Base-by-base conservation (phyloP, 2,888 invertebrate genomes). In the Copidosoma aretas region DNA sequence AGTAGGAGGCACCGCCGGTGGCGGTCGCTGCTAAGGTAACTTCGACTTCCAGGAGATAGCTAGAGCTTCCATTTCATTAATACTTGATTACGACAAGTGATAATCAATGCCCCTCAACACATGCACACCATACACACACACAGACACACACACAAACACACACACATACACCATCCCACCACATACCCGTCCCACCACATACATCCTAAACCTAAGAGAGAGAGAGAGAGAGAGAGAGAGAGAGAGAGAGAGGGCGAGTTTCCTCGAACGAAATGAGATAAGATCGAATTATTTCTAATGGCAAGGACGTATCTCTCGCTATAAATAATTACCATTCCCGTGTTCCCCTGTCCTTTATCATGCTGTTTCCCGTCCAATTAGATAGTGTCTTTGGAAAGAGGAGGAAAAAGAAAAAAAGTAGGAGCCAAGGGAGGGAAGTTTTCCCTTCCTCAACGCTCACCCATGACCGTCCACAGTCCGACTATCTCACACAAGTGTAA, bases 31-130 rank as follows among this genome's bases (percentile, higher is more conserved):
- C 77, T 80, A 86, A 87, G 87, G 87, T 87, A 87, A 86, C 86
- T 83, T 84, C 84, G 84, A 84, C 84, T 84, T 84, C 84, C 86
- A 87, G 87, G 86, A 87, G 86, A 86, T 86, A 86, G 87, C 86
- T 87, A 87, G 86, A 71, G 86, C 87, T 85, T 85, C 85, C 84
- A 32, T 32, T 32, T 32, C 4, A 32, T 32, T 32, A 32, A 32
- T 32, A 32, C 32, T 32, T 32, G 32, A 32, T 32, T 32, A 32
- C 32, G 4, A 32, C 8, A 8, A 32, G 32, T 32, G 32, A 32
- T 32, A 32, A 32, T 84, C 83, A 78, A 15, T 80, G 76, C 78
- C 78, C 32, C 32, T 81, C 79, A 79, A 76, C 75, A 73, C 73
- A 77, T 79, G 75, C 79, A 80, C 79, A 78, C 80, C n/a, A n/a